phyloP scores from a whole-genome alignment of 2,888 invertebrate genomes.

The Bedellia somnulentella region DNA sequence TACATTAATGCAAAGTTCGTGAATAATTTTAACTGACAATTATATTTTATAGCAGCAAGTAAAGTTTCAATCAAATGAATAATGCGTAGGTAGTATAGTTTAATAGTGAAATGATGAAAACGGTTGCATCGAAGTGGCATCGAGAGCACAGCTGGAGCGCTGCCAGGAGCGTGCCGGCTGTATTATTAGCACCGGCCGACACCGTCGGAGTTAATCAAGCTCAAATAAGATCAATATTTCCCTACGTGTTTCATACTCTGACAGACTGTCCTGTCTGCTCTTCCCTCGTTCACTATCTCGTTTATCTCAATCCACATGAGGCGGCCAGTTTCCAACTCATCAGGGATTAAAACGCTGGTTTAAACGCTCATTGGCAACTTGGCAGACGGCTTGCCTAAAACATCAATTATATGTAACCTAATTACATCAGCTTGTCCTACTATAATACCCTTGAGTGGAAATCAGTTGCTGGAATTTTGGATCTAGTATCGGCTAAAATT shows the following conservation, averaged over 20 bases:
- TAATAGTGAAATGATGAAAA: no score
- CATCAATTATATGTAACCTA: slow-evolving; percentile 16
- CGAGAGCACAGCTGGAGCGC: slow-evolving; percentile 50
- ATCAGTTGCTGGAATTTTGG: no score
- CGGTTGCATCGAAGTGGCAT: slow-evolving; percentile 55
- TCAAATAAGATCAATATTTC: slow-evolving; percentile 59
- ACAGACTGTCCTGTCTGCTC: slow-evolving; percentile 19
- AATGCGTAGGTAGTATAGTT: no score
- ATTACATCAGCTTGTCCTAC: slow-evolving; percentile 14
- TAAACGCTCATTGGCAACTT: no score
- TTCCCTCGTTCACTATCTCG: slow-evolving; percentile 21
- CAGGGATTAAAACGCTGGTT: no score
- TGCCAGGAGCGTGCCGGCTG: slow-evolving; percentile 49
- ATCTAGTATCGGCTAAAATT: no score
- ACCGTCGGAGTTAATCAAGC: slow-evolving; percentile 57
- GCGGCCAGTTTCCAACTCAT: no score
- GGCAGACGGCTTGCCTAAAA: slow-evolving; percentile 16
- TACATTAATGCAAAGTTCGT: no score
- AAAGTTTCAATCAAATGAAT: no score
- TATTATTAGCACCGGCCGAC: slow-evolving; percentile 57
- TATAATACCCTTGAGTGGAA: no score
- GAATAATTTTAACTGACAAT: no score
- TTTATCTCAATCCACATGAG: slow-evolving; percentile 15
- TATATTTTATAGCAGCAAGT: no score
- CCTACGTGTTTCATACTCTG: slow-evolving; percentile 46